A percentile compares a stretch with the other conserved stretches of the same genome.
phyloP scores from a whole-genome alignment of 2,797 vertebrate species.

The Aulostomus chinensis region DNA sequence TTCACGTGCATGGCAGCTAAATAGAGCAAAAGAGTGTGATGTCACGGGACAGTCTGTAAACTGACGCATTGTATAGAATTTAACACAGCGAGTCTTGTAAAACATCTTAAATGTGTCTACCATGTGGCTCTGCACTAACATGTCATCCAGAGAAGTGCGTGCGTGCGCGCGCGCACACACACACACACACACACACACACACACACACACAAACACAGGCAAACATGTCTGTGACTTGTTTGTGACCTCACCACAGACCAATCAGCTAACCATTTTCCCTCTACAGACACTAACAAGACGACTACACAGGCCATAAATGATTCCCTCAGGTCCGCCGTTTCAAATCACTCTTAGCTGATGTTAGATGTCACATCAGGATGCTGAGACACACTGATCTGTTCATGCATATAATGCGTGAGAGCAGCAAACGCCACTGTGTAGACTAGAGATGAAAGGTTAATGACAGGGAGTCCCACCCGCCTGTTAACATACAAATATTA shows the following conservation, averaged over 20 bases:
- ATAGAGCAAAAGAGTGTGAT: slow-evolving; percentile 16
- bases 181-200: not conserved
- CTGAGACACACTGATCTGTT: not conserved
- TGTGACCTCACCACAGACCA: slow-evolving; percentile 68
- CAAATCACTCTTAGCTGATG: slow-evolving; percentile 17
- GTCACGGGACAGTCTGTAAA: slow-evolving; percentile 22
- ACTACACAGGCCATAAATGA: slow-evolving; percentile 33
- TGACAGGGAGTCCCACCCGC: slow-evolving; percentile 60
- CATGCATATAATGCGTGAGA: not conserved
- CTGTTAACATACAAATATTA: slow-evolving; percentile 58
- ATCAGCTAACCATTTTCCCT: slow-evolving; percentile 48
- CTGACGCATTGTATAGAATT: slow-evolving; percentile 45
- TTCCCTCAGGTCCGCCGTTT: slow-evolving; percentile 34
- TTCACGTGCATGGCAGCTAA: slow-evolving; percentile 2
- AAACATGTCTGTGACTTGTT: slow-evolving; percentile 67
- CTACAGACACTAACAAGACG: slow-evolving; percentile 35
- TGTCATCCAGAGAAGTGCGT: slow-evolving; percentile 33
- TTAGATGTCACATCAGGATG: slow-evolving; percentile 11
- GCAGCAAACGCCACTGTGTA: slow-evolving; percentile 49
- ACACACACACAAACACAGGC: slow-evolving; percentile 20
- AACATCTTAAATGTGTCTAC: slow-evolving; percentile 64
- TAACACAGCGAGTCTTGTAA: slow-evolving; percentile 59
- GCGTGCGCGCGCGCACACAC: slow-evolving; percentile 9
- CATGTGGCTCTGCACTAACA: slow-evolving; percentile 59
- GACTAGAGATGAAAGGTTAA: slow-evolving; percentile 60